Conservation (phyloP, 2,113 vertebrate genomes). For the Myanophis thanlyinensis region DNA sequence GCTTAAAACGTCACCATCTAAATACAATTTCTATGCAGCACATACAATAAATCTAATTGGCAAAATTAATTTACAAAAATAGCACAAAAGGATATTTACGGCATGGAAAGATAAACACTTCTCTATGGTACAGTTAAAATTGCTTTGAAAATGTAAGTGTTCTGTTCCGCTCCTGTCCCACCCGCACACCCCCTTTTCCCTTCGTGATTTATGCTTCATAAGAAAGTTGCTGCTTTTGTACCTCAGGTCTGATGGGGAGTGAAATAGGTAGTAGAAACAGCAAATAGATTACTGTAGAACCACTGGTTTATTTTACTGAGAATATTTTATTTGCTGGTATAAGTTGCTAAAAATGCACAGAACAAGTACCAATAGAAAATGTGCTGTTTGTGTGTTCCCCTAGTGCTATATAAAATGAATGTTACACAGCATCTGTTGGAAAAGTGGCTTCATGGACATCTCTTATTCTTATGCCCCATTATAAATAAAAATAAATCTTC, state of each 20-base stretch:
- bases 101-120: slow-evolving; percentile 75
- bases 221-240: slow-evolving; percentile 73
- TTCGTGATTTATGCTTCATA: slow-evolving; percentile 59
- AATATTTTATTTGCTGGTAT: slow-evolving; percentile 86
- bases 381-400: slow-evolving; percentile 76
- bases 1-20: slow-evolving; percentile 79
- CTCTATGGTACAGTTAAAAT: slow-evolving; percentile 74
- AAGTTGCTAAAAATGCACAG: slow-evolving; percentile 84
- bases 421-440: slow-evolving; percentile 81
- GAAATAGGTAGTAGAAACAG: slow-evolving; percentile 79
- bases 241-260: slow-evolving; percentile 72
- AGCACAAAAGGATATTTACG: slow-evolving; percentile 73
- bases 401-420: slow-evolving; percentile 81
- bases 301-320: slow-evolving; percentile 78
- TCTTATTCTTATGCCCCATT: slow-evolving; percentile 78
- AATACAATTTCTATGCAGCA: slow-evolving; percentile 79
- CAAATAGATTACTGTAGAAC: slow-evolving; percentile 82
- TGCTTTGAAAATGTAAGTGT: slow-evolving; percentile 67
- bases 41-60: slow-evolving; percentile 74
- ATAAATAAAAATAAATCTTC: slow-evolving; percentile 87
- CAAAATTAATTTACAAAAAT: slow-evolving; percentile 83
- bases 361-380: slow-evolving; percentile 83
- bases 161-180: slow-evolving; percentile 36
- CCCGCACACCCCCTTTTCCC: slow-evolving; percentile 29
- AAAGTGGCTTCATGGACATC: slow-evolving; percentile 80